Base-by-base conservation (phyloP, 2,797 vertebrate genomes). In the Betta splendens region DNA sequence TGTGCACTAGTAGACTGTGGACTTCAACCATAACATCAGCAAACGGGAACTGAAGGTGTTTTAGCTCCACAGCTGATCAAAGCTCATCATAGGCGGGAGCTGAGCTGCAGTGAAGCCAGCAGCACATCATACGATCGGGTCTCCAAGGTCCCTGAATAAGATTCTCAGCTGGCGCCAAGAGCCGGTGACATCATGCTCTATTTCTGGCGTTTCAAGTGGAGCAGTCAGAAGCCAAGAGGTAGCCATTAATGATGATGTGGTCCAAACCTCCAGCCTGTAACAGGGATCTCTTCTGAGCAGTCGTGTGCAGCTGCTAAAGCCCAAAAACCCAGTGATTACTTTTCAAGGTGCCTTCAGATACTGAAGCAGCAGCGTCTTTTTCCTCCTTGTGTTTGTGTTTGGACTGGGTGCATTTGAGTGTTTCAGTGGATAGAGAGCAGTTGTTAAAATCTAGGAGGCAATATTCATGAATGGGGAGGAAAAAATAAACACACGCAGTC, bases 141-240 rank as follows among this genome's bases (percentile, higher is more conserved):
- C 67, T 80, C 73, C 65, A 1, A 35, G 60, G 72, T 70, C 79
- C 79, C 83, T 75, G 64, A 79, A 75, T 46, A 47, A 80, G 83
- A 74, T 58, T 72, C 62, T 85, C 58, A 76, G 84, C 57, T 36
- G 60, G 78, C 59, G 72, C 77, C 65, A 79, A 68, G 66, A 83
- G 73, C 66, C 64, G 4, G 65, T 90, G 89, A 89, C 84, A 84
- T 90, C 84, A 89, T 57, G 59, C 44, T 81, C 82, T 91, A 91
- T 91, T 91, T 85, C 81, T 82, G 75, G 71, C 64, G n/a, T 35
- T 68, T 75, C 68, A 81, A 91, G 84, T 80, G 80, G 84, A 74
- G 78, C 87, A 76, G 84, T 85, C 75, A 72, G 77, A 79, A 78
- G 80, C 85, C 89, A 79, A 89, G 86, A 87, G 75, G 79, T 81